Base-by-base conservation (phyloP, 2,888 invertebrate genomes). In the Labia minor region DNA sequence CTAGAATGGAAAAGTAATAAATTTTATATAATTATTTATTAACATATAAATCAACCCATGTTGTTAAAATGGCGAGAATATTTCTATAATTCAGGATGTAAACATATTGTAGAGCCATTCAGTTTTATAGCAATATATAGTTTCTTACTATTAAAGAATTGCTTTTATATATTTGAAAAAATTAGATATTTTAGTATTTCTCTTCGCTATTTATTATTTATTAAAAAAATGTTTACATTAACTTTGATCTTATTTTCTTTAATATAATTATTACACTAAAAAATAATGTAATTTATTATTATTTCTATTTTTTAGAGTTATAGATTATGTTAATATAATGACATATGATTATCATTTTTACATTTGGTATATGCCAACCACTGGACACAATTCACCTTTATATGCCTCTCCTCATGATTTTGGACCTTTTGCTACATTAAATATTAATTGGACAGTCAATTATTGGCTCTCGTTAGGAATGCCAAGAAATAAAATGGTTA, bases 281-380 rank as follows among this genome's bases (percentile, higher is more conserved):
- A n/a, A n/a, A n/a, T n/a, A n/a, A n/a, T n/a, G n/a, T n/a, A n/a
- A n/a, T 61, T 62, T 26, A 61, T 62, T 6, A 8, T 1, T 65
- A 64, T 61, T 69, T 67, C 68, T 70, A 66, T 68, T 68, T 76
- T 77, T 67, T 74, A 87, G 86, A 65, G 81, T 88, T 75, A 85
- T 88, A 0, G 94, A 95, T 77, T 92, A 85, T 79, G 84, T 92
- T 0, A 93, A 92, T 76, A 74, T 95, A n/a, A 95, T 95, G 95
- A 84, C 89, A 0, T 95, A 95, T 75, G 95, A 95, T 76, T 95
- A 86, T 74, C 93, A 95, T 76, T 88, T 85, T 74, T 95, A 84
- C 74, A 83, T 85, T 2, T 82, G 82, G 75, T 83, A 84, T 69
- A 86, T 88, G 1, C 94, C 94, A 0, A 85, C 92, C 71, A 94